These are phyloP conservation scores for Trachelus tabidus DNA, from an alignment of 2,888 invertebrate species.

Conservation along the genomic window DNA sequence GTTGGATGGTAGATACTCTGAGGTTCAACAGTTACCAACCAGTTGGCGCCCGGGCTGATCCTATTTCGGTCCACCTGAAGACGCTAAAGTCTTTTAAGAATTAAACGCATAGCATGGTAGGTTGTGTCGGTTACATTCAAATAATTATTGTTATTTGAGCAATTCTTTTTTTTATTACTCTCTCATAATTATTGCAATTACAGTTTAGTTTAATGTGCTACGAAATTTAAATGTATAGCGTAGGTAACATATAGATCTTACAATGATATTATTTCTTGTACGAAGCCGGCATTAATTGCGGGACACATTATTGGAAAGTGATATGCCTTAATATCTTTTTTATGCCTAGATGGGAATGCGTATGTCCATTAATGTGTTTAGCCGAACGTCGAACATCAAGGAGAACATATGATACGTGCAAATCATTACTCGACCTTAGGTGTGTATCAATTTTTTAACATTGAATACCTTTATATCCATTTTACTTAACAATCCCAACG, in stretches of 20 bases:
- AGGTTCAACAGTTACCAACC: neutral
- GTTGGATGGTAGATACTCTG: neutral
- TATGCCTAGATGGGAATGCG: neutral
- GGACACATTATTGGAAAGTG: neutral
- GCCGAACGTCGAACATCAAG: neutral
- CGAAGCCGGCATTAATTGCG: constrained; percentile 11
- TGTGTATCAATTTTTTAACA: neutral
- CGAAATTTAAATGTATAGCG: constrained; percentile 27
- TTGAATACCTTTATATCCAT: neutral
- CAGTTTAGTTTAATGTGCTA: constrained; percentile 32
- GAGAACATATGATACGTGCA: neutral
- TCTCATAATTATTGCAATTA: constrained; percentile 51
- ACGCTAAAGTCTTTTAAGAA: neutral
- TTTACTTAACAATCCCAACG: neutral
- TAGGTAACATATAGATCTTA: constrained; percentile 26
- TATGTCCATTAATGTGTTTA: neutral
- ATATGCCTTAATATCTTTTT: constrained; percentile 1
- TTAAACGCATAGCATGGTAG: neutral
- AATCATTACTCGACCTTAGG: neutral
- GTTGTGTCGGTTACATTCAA: neutral
- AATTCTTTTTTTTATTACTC: constrained; percentile 48
- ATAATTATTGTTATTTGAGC: neutral
- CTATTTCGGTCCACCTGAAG: neutral
- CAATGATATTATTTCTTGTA: constrained; percentile 19
- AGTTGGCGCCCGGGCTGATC: neutral